Evolutionary conservation across 2,797 vertebrate genomes (phyloP), one percentile per base, ranked within the genome.

Genomic region (Vipera ursinii): DNA sequence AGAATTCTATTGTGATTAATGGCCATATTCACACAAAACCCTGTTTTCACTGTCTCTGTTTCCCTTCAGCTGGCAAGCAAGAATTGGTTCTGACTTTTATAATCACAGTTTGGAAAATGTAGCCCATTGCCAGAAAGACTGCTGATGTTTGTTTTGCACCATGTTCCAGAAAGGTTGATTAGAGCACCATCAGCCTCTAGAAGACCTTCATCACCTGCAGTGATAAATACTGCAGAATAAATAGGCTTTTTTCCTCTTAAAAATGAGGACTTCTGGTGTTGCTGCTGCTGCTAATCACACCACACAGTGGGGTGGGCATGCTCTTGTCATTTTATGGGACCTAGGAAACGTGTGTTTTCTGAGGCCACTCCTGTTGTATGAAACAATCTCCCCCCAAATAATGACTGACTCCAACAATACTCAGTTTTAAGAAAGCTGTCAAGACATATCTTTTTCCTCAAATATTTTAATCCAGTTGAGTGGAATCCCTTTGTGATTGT

Each of bases 1-100:
- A 0, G 92, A 73, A 96, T 90, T 87, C 92, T 94, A 14, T 65
- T 92, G 88, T 1, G 69, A 38, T 38, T 93, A 85, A 94, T 73
- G 7, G 86, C 89, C 32, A 44, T 92, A 28, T 60, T 95, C 88
- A 91, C 53, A 57, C 65, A 93, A 57, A 3, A 92, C 26, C 59
- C 89, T 56, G 57, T 26, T 6, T 13, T 95, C 82, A 91, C 89
- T 92, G 88, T 73, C 28, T 92, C 56, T 90, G 28, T 86, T 48
- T 78, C 13, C 82, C 86, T 89, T 93, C 73, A 94, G 63, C 63
- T 90, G 85, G 65, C 82, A 73, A 90, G 88, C 65, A 89, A 92
- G 7, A 13, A 89, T 82, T 91, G 90, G 8, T 55, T 10, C 0
- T 38, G 8, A 15, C 2, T 91, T 4, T 86, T 15, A 51, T 92